A percentile compares a stretch with the other conserved stretches of the same genome.
phyloP scores from a whole-genome alignment of 2,888 invertebrate genomes.

The Portevinia maculata region DNA sequence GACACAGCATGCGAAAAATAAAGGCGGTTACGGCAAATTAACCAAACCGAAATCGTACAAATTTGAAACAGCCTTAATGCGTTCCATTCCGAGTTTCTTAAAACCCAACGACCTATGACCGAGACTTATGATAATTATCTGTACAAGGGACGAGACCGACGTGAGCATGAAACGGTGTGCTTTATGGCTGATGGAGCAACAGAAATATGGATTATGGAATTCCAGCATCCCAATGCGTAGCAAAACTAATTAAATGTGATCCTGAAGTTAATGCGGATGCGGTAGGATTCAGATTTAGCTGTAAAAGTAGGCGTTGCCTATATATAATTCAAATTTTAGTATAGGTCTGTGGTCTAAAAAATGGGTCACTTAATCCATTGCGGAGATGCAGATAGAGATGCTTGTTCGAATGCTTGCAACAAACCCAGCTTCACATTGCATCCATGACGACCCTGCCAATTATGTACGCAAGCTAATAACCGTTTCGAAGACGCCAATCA shows the following conservation, averaged over 20 bases:
- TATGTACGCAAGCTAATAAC: constrained; percentile 71
- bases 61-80: constrained; percentile 4
- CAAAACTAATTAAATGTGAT: constrained; percentile 71
- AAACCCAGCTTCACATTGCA: background rate
- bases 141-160: constrained; percentile 54
- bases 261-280: constrained; percentile 9
- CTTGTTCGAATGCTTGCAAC: constrained; percentile 18
- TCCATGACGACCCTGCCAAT: constrained; percentile 54
- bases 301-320: constrained; percentile 49
- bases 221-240: constrained; percentile 52
- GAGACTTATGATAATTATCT: constrained; percentile 74
- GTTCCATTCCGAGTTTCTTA: constrained; percentile 7
- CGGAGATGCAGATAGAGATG: constrained; percentile 34
- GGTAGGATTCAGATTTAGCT: constrained; percentile 30
- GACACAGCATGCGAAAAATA: constrained; percentile 70
- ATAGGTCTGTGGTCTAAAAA: constrained; percentile 31
- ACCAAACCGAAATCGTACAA: constrained; percentile 37
- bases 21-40: constrained; percentile 71
- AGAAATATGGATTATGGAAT: constrained; percentile 19
- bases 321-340: constrained; percentile 54
- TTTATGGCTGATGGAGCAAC: constrained; percentile 56
- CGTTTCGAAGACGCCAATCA: constrained; percentile 69
- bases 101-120: constrained; percentile 74
- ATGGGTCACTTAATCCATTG: constrained; percentile 53
- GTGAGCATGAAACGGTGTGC: constrained; percentile 52